phyloP scores from a whole-genome alignment of 64 coral and sea anemone species.

The Montipora efflorescens region DNA sequence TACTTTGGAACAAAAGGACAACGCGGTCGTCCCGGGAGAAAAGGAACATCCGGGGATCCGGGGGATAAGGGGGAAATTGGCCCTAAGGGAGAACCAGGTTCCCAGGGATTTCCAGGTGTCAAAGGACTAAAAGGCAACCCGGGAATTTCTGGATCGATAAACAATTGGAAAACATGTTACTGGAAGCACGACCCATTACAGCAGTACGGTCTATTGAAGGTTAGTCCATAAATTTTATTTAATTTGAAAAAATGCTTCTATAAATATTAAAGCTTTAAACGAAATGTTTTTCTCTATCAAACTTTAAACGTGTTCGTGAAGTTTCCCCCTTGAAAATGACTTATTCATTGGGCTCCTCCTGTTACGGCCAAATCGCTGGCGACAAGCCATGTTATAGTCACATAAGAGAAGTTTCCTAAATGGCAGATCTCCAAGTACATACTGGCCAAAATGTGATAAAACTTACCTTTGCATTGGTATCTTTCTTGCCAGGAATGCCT shows the following conservation, averaged over 20 bases:
- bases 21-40: constrained; percentile 20
- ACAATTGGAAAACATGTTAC: constrained; percentile 67
- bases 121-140: constrained; percentile 73
- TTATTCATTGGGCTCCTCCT: too few relatives aligned
- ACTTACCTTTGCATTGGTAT: not conserved
- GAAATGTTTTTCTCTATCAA: not conserved
- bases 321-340: too few relatives aligned
- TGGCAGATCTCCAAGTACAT: too few relatives aligned
- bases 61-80: constrained; percentile 50
- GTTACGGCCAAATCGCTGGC: too few relatives aligned
- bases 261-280: not conserved
- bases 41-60: constrained; percentile 39
- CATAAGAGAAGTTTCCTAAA: too few relatives aligned
- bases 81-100: constrained; percentile 52
- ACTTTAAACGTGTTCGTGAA: not conserved
- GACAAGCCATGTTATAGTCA: too few relatives aligned
- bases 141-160: constrained; percentile 32
- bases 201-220: constrained; percentile 85
- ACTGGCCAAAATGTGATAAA: not conserved
- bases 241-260: too few relatives aligned
- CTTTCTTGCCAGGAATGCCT: constrained; percentile 73
- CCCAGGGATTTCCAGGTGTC: constrained; percentile 75
- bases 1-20: constrained; percentile 48
- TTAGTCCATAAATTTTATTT: not conserved
- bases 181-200: constrained; percentile 78